A percentile compares a stretch with the other conserved stretches of the same genome.
Evolutionary conservation across 1,140 invertebrate species (phyloP).

Genomic region (Drosophila mauritiana): DNA sequence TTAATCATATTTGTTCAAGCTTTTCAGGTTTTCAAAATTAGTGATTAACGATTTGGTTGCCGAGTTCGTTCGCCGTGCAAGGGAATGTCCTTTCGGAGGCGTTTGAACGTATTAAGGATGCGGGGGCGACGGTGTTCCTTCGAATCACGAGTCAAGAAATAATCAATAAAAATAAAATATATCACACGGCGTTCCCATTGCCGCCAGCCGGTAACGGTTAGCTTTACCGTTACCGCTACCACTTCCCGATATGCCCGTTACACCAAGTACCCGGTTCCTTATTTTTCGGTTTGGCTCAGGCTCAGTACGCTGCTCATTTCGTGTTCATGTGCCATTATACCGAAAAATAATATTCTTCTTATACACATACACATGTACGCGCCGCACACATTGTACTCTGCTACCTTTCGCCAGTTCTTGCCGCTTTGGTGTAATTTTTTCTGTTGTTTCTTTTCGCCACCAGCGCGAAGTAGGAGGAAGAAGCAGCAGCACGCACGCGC

Average conservation of each 20-base stretch:
- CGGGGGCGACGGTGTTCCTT: slow-evolving; percentile 2
- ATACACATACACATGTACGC: neutral
- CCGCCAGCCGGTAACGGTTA: slow-evolving; percentile 2
- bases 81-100: slow-evolving; percentile 26
- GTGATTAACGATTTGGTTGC: too few relatives aligned
- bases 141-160: slow-evolving; percentile 58
- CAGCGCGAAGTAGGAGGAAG: slow-evolving; percentile 59
- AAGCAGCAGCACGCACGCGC: slow-evolving; percentile 67
- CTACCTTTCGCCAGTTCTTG: slow-evolving; percentile 56
- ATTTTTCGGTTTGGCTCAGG: slow-evolving; percentile 8
- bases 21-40: too few relatives aligned
- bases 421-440: slow-evolving; percentile 62
- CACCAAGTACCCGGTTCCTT: slow-evolving; percentile 14
- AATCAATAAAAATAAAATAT: slow-evolving; percentile 83
- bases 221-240: slow-evolving; percentile 15
- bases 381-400: slow-evolving; percentile 33
- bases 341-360: slow-evolving; percentile 77
- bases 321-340: slow-evolving; percentile 82
- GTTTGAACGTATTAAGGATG: slow-evolving; percentile 23
- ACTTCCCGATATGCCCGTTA: slow-evolving; percentile 15
- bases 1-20: too few relatives aligned
- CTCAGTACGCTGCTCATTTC: slow-evolving; percentile 70
- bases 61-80: slow-evolving; percentile 8
- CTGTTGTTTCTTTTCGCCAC: slow-evolving; percentile 55
- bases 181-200: slow-evolving; percentile 64